Base-by-base conservation (phyloP, 2,113 vertebrate species). In the Spea bombifrons region DNA sequence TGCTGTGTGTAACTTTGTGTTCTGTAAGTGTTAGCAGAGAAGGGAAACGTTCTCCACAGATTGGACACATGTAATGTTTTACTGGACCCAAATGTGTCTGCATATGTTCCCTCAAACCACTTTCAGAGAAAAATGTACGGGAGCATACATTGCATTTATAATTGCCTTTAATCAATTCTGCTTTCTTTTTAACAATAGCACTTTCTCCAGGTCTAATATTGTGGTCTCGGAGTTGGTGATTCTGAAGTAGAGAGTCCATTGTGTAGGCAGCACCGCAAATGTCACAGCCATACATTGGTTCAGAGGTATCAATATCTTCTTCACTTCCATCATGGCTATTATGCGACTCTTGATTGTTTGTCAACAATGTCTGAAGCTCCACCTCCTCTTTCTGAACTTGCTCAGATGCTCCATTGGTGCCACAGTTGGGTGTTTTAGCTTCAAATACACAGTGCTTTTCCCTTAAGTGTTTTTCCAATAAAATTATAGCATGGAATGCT, bases 1-100 rank as follows among this genome's bases (percentile, higher is more conserved):
- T 99, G 87, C 97, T 99, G 76, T 99, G 97, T 1, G 97, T 99
- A 82, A 99, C 97, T 86, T 99, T 99, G 91, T 99, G 97, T 75
- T 99, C 97, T 3, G 97, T 99, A 81, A 99, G 94, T 78, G 97
- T 99, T 81, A 99, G 92, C 83, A 99, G 93, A 65, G 97, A 99
- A 0, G 97, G 97, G 87, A 99, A 99, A 48, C 97, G 92, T 84
- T 99, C 97, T 0, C 97, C 97, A 49, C 97, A 99, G 86, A 99
- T 99, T 8, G 97, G 97, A 86, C 97, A 99, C 97, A 99, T 98
- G 83, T 99, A 99, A 88, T 99, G 97, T 88, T 99, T 99, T 83
- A 98, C 97, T 6, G 97, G 97, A 81, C 97, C 97, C 78, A 98
- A 90, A 92, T 99, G 97, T 46, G 97, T 99, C 89, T 99, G 97